Evolutionary conservation across 2,797 vertebrate genomes (phyloP).

Genomic region (Ambastaia sidthimunki): DNA sequence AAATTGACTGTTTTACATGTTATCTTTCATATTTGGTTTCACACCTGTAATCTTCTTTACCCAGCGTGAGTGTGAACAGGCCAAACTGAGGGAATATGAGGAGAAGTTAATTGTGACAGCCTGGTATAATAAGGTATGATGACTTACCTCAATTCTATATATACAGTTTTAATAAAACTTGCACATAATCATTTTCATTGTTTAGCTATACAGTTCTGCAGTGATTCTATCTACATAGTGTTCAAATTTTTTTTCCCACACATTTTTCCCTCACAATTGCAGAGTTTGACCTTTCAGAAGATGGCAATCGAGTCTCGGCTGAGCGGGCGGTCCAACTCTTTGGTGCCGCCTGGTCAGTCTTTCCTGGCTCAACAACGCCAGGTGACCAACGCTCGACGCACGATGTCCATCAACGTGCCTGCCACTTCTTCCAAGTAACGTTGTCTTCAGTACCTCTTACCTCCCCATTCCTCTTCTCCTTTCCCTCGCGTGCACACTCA

Average conservation of each 20-base stretch:
- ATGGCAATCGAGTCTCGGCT: slow-evolving; percentile 91
- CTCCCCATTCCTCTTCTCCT: slow-evolving; percentile 19
- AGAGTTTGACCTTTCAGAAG: slow-evolving; percentile 94
- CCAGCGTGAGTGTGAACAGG: slow-evolving; percentile 91
- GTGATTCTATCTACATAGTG: neutral
- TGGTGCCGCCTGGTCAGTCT: slow-evolving; percentile 78
- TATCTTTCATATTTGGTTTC: too few species aligned
- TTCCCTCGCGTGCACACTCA: slow-evolving; percentile 70
- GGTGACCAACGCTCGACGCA: slow-evolving; percentile 86
- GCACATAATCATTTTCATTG: neutral
- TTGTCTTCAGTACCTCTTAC: neutral
- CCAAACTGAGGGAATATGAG: slow-evolving; percentile 90
- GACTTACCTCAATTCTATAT: neutral
- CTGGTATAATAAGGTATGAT: slow-evolving; percentile 96
- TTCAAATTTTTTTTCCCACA: neutral
- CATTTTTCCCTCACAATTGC: slow-evolving; percentile 35
- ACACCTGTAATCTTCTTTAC: slow-evolving; percentile 53
- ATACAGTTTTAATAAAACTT: neutral
- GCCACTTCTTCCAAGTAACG: slow-evolving; percentile 85
- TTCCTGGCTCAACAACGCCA: slow-evolving; percentile 94
- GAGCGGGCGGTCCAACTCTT: slow-evolving; percentile 72
- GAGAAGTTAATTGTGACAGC: slow-evolving; percentile 97
- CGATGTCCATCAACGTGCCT: slow-evolving; percentile 83
- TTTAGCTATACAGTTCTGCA: neutral
- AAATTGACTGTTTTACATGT: neutral